Conservation (phyloP, 2,797 vertebrate genomes). For the Gallinago nigripennis region DNA sequence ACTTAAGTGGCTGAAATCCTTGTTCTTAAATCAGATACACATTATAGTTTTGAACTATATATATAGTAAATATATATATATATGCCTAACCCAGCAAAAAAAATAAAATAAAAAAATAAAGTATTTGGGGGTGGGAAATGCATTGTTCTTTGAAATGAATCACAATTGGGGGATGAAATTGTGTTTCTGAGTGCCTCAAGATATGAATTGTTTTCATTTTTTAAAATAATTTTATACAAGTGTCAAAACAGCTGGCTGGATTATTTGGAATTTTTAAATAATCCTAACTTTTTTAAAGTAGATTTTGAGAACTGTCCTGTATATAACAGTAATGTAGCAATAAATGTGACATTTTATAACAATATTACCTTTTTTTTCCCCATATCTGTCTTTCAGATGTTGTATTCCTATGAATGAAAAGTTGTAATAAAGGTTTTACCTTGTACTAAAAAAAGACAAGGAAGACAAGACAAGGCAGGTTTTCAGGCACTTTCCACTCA, state of each 20-base stretch:
- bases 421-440: slow-evolving; percentile 72
- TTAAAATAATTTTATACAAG: slow-evolving; percentile 79
- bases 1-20: slow-evolving; percentile 71
- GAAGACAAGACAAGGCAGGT: neutral
- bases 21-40: slow-evolving; percentile 75
- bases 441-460: neutral
- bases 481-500: neutral
- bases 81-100: slow-evolving; percentile 66
- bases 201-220: slow-evolving; percentile 73
- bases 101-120: neutral
- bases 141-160: slow-evolving; percentile 66
- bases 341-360: slow-evolving; percentile 94
- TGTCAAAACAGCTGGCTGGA: slow-evolving; percentile 80
- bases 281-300: slow-evolving; percentile 83
- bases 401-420: slow-evolving; percentile 78
- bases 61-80: slow-evolving; percentile 72
- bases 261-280: slow-evolving; percentile 79
- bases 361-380: slow-evolving; percentile 75
- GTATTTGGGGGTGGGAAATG: slow-evolving; percentile 64
- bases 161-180: slow-evolving; percentile 73
- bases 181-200: slow-evolving; percentile 89
- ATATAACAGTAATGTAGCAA: slow-evolving; percentile 95
- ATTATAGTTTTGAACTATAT: slow-evolving; percentile 71
- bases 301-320: slow-evolving; percentile 92
- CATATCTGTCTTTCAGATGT: slow-evolving; percentile 88